These are phyloP conservation scores for Zoanthus sansibaricus DNA, from an alignment of 92 coral and sea anemone species.

Conservation along the genomic window DNA sequence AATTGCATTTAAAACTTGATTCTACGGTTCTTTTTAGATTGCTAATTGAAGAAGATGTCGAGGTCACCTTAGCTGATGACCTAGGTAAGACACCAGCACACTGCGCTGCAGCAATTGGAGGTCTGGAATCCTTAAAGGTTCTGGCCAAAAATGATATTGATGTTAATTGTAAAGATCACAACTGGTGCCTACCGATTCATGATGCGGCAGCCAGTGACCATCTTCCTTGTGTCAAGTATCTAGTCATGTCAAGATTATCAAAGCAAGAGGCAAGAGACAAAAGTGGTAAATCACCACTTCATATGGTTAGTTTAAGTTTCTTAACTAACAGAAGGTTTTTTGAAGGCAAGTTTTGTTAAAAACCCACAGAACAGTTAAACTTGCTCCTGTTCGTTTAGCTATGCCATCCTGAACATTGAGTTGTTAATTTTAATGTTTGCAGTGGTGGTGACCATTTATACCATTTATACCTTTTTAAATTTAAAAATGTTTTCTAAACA, in stretches of 20 bases:
- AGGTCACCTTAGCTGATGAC: constrained; percentile 70
- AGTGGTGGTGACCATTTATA: too few species aligned
- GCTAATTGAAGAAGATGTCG: constrained; percentile 80
- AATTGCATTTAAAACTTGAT: too few species aligned
- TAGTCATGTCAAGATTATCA: constrained; percentile 72
- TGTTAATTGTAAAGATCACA: constrained; percentile 76
- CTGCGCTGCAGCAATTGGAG: constrained; percentile 82
- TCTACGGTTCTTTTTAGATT: constrained; percentile 53
- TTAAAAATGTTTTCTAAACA: too few species aligned
- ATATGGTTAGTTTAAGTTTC: constrained; percentile 71
- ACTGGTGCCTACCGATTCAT: constrained; percentile 85
- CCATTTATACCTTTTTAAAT: too few species aligned
- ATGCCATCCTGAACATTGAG: too few species aligned
- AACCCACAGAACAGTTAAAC: neutral
- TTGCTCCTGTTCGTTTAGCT: too few species aligned
- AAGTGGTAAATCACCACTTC: constrained; percentile 80
- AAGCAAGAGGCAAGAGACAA: constrained; percentile 80
- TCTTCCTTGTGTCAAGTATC: constrained; percentile 78
- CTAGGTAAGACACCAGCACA: constrained; percentile 91
- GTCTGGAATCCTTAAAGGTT: constrained; percentile 83
- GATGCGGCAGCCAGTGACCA: constrained; percentile 84
- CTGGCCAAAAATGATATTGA: constrained; percentile 87
- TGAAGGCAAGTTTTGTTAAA: neutral
- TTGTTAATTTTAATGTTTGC: too few species aligned
- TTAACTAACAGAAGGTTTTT: neutral